Conservation (phyloP, 2,113 vertebrate species). For the Aspidoscelis tigris region DNA sequence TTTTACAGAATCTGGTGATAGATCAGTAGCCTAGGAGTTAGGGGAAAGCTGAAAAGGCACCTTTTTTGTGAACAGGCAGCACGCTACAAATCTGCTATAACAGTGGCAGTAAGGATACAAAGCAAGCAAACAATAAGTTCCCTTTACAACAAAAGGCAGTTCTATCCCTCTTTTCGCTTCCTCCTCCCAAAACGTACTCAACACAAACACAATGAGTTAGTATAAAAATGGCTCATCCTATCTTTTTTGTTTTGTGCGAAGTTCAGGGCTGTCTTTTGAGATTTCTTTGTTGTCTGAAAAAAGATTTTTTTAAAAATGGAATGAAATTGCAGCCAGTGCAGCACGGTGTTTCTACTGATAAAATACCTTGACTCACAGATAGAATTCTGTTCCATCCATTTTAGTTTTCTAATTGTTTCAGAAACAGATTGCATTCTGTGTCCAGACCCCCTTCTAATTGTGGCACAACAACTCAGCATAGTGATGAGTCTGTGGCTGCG, state of each 20-base stretch:
- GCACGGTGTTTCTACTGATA: no score
- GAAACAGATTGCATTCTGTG: no score
- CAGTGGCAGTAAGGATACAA: not conserved
- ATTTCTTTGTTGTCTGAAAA: not conserved
- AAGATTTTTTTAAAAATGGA: no score
- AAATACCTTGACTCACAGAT: no score
- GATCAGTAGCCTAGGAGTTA: slow-evolving; percentile 8
- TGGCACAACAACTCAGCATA: no score
- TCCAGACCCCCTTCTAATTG: no score
- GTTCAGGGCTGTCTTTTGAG: not conserved
- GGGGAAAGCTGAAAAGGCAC: not conserved
- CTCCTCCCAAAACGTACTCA: not conserved
- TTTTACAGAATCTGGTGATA: not conserved
- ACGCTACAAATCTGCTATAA: not conserved
- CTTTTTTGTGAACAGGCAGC: not conserved
- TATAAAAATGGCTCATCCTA: not conserved
- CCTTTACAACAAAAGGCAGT: slow-evolving; percentile 11
- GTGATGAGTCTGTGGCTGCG: no score
- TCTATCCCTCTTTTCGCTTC: not conserved
- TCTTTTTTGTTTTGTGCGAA: not conserved
- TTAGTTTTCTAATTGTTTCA: no score
- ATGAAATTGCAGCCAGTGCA: no score
- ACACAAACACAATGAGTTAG: not conserved
- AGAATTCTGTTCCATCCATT: no score
- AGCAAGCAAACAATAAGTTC: not conserved